phyloP scores from a whole-genome alignment of 2,113 vertebrate species.

The Camarhynchus parvulus region DNA sequence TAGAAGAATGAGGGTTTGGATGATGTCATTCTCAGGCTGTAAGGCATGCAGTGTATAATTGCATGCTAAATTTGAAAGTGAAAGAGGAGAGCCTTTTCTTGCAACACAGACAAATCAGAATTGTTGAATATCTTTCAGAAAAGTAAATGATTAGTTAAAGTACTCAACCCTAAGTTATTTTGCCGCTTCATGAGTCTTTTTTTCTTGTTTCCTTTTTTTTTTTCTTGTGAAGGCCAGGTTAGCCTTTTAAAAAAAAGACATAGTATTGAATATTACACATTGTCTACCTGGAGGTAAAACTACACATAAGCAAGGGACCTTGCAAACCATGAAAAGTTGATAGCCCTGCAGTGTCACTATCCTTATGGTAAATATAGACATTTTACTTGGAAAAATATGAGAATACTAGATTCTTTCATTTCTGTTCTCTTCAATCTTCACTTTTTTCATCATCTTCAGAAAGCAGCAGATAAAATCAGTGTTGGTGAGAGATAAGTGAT shows the following conservation, averaged over 20 bases:
- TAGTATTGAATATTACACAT: neutral
- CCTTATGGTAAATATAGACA: neutral
- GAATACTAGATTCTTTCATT: neutral
- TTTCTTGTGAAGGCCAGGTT: neutral
- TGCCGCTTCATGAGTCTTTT: rapidly evolving
- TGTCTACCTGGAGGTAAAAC: neutral
- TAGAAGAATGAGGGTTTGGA: neutral
- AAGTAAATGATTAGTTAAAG: neutral
- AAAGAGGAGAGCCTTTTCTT: neutral
- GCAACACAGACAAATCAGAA: neutral
- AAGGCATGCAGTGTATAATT: neutral
- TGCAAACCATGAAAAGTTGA: neutral
- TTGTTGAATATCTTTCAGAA: neutral
- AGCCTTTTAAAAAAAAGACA: neutral
- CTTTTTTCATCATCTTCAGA: neutral
- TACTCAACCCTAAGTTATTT: neutral
- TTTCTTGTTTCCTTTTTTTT: neutral
- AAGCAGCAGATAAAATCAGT: neutral
- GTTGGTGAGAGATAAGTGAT: neutral
- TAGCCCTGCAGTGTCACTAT: neutral
- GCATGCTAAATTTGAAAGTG: neutral
- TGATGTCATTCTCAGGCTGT: neutral
- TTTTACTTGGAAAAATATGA: neutral
- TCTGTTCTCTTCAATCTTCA: neutral
- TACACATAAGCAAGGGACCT: neutral